Percentiles rank a stretch among this genome's conserved stretches.
Evolutionary conservation across 64 coral and sea anemone genomes (phyloP).

Genomic region (Pachyseris speciosa): DNA sequence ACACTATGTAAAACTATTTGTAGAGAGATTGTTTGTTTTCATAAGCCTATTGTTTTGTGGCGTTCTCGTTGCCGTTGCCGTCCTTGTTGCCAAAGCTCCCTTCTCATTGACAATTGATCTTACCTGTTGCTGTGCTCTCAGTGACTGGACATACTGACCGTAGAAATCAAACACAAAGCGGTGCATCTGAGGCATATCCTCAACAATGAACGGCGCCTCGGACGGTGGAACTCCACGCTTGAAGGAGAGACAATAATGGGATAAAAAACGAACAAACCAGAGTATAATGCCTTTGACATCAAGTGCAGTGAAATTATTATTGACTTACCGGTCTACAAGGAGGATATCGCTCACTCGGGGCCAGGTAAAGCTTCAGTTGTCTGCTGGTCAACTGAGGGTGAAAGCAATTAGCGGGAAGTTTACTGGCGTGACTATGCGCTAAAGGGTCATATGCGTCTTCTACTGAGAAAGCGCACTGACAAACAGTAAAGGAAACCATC

Average conservation of each 20-base stretch:
- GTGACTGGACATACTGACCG: slow-evolving; percentile 65
- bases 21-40: too few relatives aligned
- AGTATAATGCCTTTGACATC: too few relatives aligned
- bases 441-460: too few relatives aligned
- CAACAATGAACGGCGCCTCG: slow-evolving; percentile 60
- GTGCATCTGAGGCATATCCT: slow-evolving; percentile 96
- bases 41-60: too few relatives aligned
- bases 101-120: too few relatives aligned
- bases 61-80: too few relatives aligned
- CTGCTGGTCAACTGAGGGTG: slow-evolving; percentile 77
- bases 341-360: slow-evolving; percentile 92
- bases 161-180: slow-evolving; percentile 92
- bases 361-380: slow-evolving; percentile 82
- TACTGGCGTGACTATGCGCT: too few relatives aligned
- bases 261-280: background rate
- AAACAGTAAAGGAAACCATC: too few relatives aligned
- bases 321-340: slow-evolving; percentile 75
- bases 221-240: slow-evolving; percentile 75
- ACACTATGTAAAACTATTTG: too few relatives aligned
- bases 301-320: background rate
- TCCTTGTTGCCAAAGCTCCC: too few relatives aligned
- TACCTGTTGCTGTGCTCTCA: slow-evolving; percentile 70
- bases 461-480: too few relatives aligned
- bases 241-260: background rate
- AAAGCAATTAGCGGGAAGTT: too few relatives aligned